phyloP scores from a whole-genome alignment of 2,888 invertebrate genomes.

The Agriopis marginaria region DNA sequence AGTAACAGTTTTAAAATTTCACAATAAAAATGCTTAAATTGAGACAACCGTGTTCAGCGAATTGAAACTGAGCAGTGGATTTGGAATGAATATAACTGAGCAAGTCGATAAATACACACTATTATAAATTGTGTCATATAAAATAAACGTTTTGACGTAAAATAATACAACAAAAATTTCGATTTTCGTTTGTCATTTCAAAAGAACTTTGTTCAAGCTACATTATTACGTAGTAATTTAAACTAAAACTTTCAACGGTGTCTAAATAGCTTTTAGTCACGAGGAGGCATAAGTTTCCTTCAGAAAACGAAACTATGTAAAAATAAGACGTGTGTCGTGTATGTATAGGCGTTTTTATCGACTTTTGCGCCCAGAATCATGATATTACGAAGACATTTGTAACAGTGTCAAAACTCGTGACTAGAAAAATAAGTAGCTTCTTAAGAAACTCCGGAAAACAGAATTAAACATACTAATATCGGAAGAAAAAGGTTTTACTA shows the following conservation, averaged over 20 bases:
- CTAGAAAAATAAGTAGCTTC: slow-evolving; percentile 70
- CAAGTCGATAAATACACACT: slow-evolving; percentile 3
- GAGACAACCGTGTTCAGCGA: slow-evolving; percentile 31
- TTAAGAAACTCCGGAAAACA: slow-evolving; percentile 62
- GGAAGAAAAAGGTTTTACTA: slow-evolving; percentile 58
- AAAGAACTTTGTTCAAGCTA: slow-evolving; percentile 4
- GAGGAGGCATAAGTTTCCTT: slow-evolving; percentile 32
- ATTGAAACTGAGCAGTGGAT: slow-evolving; percentile 32
- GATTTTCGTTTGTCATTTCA: slow-evolving; percentile 2
- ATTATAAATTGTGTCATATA: not conserved
- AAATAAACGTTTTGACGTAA: not conserved
- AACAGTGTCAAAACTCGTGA: slow-evolving; percentile 67
- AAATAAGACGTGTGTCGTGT: slow-evolving; percentile 2
- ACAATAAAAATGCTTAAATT: slow-evolving; percentile 40
- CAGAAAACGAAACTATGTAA: slow-evolving; percentile 14
- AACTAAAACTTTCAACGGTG: slow-evolving; percentile 23
- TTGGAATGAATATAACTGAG: slow-evolving; percentile 11
- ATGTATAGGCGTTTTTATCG: slow-evolving; percentile 36
- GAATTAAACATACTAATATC: slow-evolving; percentile 66
- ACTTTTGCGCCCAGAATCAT: slow-evolving; percentile 54
- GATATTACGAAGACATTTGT: slow-evolving; percentile 57
- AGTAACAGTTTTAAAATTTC: slow-evolving; percentile 70
- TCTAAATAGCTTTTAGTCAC: slow-evolving; percentile 28
- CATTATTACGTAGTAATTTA: slow-evolving; percentile 6
- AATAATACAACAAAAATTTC: not conserved